Evolutionary conservation across 2,797 vertebrate genomes (phyloP).

Genomic region (Crocodylus rhombifer): DNA sequence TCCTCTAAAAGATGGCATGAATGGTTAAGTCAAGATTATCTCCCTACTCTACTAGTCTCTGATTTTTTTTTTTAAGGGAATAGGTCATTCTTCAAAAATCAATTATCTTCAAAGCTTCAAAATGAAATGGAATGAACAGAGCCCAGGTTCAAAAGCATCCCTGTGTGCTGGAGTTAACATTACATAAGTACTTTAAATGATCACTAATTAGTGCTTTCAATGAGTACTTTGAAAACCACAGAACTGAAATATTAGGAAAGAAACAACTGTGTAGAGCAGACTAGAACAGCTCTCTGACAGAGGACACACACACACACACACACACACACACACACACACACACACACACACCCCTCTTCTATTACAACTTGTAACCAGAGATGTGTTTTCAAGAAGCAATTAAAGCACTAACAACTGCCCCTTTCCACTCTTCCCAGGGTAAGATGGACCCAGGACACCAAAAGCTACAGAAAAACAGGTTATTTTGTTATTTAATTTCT

Average conservation of each 20-base stretch:
- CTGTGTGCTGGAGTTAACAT: conserved; percentile 70
- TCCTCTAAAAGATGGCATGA: conserved; percentile 66
- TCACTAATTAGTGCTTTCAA: conserved; percentile 72
- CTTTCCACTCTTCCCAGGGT: background rate
- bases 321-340: no score
- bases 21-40: conserved; percentile 66
- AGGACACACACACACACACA: conserved; percentile 3
- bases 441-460: background rate
- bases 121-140: conserved; percentile 70
- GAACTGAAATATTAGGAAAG: conserved; percentile 67
- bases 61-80: conserved; percentile 61
- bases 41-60: conserved; percentile 61
- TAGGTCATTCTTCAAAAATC: conserved; percentile 74
- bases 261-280: conserved; percentile 28
- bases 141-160: conserved; percentile 76
- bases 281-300: conserved; percentile 34
- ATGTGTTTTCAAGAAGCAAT: background rate
- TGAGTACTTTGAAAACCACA: conserved; percentile 53
- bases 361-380: conserved; percentile 8
- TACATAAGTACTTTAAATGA: conserved; percentile 75
- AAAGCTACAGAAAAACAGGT: background rate
- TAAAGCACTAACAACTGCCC: background rate
- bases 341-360: background rate
- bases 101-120: conserved; percentile 77
- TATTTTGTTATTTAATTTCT: background rate